Conservation (phyloP, 1,140 invertebrate species). For the Antheraea mylitta region DNA sequence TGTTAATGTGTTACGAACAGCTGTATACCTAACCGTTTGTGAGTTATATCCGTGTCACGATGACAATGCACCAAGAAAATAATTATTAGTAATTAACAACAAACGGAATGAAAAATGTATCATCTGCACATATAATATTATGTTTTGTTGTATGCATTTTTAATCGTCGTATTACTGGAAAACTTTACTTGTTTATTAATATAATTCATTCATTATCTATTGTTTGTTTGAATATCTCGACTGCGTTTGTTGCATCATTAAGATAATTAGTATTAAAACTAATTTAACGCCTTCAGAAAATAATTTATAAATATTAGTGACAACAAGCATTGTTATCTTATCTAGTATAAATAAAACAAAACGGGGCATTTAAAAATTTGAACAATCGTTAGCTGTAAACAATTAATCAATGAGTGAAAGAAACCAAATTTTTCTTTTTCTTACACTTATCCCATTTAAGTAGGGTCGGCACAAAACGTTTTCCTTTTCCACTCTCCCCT, state of each 20-base stretch:
- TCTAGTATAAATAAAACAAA: constrained; percentile 7
- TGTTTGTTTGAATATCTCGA: not conserved
- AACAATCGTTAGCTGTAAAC: not conserved
- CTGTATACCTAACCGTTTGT: not conserved
- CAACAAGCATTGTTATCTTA: constrained; percentile 5
- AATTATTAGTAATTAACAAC: not conserved
- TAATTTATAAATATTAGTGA: constrained; percentile 9
- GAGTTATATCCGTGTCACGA: not conserved
- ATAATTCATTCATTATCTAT: not conserved
- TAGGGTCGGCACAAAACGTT: too few relatives aligned
- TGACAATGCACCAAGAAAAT: not conserved
- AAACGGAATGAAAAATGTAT: not conserved
- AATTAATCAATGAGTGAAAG: too few relatives aligned
- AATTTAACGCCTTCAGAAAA: constrained; percentile 7
- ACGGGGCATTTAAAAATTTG: not conserved
- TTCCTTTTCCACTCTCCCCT: too few relatives aligned
- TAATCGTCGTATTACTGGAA: constrained; percentile 4
- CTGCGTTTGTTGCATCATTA: constrained; percentile 8
- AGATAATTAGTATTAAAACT: constrained; percentile 7
- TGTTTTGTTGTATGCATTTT: not conserved
- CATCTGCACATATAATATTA: not conserved
- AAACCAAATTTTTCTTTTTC: too few relatives aligned
- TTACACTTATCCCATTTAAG: too few relatives aligned
- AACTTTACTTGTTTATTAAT: constrained; percentile 9
- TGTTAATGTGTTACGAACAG: not conserved